Base-by-base conservation (phyloP, 2,797 vertebrate genomes). In the Australoheros facetus region DNA sequence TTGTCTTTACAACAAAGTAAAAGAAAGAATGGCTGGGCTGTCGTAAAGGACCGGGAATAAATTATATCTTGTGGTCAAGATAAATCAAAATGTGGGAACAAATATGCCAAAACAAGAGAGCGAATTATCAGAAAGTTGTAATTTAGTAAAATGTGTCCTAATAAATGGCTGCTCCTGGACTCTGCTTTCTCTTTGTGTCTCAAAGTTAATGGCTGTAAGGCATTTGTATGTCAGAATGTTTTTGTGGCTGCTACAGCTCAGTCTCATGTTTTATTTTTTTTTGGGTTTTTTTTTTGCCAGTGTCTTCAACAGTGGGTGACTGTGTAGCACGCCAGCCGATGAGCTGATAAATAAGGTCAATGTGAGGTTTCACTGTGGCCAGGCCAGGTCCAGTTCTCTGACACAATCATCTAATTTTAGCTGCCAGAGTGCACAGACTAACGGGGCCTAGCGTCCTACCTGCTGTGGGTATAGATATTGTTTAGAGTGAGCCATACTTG, bases 321-420 rank as follows among this genome's bases (percentile, higher is more conserved):
- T 53, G 77, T 74, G 56, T 30, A 26, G 76, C 76, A 48, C 23
- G 71, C 80, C 69, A 66, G 72, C 79, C 76, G 80, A 81, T 73
- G 84, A 79, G 75, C 87, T 77, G 85, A 87, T 86, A 85, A 90
- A 86, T 82, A 60, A 88, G 87, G 86, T 90, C 85, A 84, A 89
- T 85, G 73, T 66, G 79, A 74, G 83, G 84, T 84, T 86, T 82
- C 78, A 51, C 62, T 55, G 79, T 73, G 74, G 75, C 51, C 71
- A 4, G 56, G 59, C 60, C 70, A 17, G 77, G 56, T 66, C 78
- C 73, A 53, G 39, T 26, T 74, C 81, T 39, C 82, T 83, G 77
- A 80, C 64, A 77, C 74, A 70, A 75, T 80, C 83, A 66, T 73
- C 59, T 53, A 55, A 82, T 73, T 62, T 84, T 64, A 82, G 19